Evolutionary conservation across 2,888 invertebrate species (phyloP).

Genomic region (Drosophila stalkeri): DNA sequence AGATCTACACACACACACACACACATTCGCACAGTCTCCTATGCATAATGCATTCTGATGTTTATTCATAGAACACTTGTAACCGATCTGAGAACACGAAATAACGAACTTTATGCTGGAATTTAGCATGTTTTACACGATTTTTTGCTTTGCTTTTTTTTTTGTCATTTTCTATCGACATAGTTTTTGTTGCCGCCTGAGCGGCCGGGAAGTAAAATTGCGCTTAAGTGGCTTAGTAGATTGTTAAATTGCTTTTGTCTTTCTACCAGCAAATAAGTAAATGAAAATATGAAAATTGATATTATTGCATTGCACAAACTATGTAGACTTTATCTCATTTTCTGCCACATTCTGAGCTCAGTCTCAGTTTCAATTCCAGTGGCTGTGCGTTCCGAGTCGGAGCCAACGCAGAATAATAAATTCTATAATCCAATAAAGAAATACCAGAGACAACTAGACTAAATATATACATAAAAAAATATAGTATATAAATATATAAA

Average conservation of each 20-base stretch:
- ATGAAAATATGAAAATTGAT: slow-evolving; percentile 78
- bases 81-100: slow-evolving; percentile 14
- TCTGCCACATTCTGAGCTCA: slow-evolving; percentile 49
- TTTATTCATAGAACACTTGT: slow-evolving; percentile 65
- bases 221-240: slow-evolving; percentile 79
- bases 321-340: slow-evolving; percentile 55
- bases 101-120: slow-evolving; percentile 19
- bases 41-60: slow-evolving; percentile 42
- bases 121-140: slow-evolving; percentile 19
- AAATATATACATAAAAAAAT: slow-evolving; percentile 1
- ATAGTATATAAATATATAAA: background rate
- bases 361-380: slow-evolving; percentile 51
- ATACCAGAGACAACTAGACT: slow-evolving; percentile 22
- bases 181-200: slow-evolving; percentile 10
- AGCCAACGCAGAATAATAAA: slow-evolving; percentile 31
- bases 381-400: slow-evolving; percentile 36
- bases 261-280: slow-evolving; percentile 51
- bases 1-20: slow-evolving; percentile 25
- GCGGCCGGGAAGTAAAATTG: slow-evolving; percentile 59
- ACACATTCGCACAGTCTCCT: slow-evolving; percentile 4
- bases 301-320: slow-evolving; percentile 71
- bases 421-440: slow-evolving; percentile 46
- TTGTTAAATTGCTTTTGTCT: slow-evolving; percentile 84
- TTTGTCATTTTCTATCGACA: background rate
- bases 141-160: slow-evolving; percentile 8